Evolutionary conservation across 2,888 invertebrate genomes (phyloP).

Genomic region (Lottia scabra): DNA sequence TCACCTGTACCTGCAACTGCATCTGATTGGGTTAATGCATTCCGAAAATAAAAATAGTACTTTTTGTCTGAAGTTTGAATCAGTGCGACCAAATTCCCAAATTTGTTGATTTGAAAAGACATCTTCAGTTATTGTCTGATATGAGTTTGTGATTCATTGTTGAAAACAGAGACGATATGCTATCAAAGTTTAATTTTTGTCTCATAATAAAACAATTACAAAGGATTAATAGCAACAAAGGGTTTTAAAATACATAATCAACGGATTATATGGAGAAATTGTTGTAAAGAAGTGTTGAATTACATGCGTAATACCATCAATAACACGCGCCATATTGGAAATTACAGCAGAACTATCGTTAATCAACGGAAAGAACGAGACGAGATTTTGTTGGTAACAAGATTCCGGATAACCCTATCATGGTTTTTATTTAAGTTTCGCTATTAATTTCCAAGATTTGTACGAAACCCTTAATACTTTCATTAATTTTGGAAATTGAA

Average conservation of each 20-base stretch:
- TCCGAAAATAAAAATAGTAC: no score
- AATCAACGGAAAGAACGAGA: no score
- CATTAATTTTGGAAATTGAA: slow-evolving; percentile 26
- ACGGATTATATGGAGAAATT: background rate
- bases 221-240: slow-evolving; percentile 1
- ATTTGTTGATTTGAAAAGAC: no score
- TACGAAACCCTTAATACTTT: slow-evolving; percentile 23
- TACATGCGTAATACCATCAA: background rate
- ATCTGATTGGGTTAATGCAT: no score
- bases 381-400: background rate
- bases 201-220: slow-evolving; percentile 2
- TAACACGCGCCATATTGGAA: background rate
- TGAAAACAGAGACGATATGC: background rate
- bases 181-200: background rate
- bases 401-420: slow-evolving; percentile 7
- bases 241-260: background rate
- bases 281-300: background rate
- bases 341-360: no score
- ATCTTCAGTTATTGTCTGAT: no score
- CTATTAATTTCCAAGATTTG: slow-evolving; percentile 8
- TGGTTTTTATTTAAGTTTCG: background rate
- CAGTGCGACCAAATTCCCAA: no score
- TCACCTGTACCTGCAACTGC: no score
- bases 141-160: background rate
- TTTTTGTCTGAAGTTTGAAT: no score